These are phyloP conservation scores for Balaenoptera acutorostrata DNA, from an alignment of 2,113 vertebrate genomes.

Conservation along the genomic window DNA sequence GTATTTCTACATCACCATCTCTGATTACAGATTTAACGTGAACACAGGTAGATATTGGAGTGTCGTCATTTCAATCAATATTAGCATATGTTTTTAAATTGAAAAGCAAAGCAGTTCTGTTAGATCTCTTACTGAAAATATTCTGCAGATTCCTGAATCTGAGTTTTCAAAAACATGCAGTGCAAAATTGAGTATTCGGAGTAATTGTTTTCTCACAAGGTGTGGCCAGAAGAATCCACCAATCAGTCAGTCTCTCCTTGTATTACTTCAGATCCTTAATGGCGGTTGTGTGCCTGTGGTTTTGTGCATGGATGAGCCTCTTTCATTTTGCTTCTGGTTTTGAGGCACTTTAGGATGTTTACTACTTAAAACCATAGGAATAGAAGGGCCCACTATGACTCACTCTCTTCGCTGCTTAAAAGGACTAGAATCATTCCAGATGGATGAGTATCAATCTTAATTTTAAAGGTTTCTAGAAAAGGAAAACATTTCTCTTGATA, in stretches of 20 bases:
- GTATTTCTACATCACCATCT: conserved; percentile 21
- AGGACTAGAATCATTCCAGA: neutral
- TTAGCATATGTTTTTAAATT: neutral
- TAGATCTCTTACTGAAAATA: neutral
- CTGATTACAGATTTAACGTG: conserved; percentile 23
- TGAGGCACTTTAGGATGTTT: conserved; percentile 69
- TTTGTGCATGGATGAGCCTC: conserved; percentile 64
- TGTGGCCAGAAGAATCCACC: neutral
- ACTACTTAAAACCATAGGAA: neutral
- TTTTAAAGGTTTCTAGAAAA: conserved; percentile 28
- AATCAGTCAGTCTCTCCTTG: neutral
- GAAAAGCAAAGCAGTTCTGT: neutral
- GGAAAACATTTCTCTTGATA: neutral
- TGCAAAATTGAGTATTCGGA: neutral
- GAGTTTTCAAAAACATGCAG: conserved; percentile 32
- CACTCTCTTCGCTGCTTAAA: neutral
- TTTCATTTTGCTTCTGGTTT: conserved; percentile 45
- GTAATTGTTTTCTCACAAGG: neutral
- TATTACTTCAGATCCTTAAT: conserved; percentile 49
- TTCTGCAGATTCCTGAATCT: neutral
- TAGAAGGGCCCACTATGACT: neutral
- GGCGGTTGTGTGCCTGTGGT: conserved; percentile 70
- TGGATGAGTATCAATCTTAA: neutral
- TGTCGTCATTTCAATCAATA: neutral
- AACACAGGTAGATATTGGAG: neutral